Evolutionary conservation across 2,797 vertebrate species (phyloP).

Genomic region (Sternotherus odoratus): DNA sequence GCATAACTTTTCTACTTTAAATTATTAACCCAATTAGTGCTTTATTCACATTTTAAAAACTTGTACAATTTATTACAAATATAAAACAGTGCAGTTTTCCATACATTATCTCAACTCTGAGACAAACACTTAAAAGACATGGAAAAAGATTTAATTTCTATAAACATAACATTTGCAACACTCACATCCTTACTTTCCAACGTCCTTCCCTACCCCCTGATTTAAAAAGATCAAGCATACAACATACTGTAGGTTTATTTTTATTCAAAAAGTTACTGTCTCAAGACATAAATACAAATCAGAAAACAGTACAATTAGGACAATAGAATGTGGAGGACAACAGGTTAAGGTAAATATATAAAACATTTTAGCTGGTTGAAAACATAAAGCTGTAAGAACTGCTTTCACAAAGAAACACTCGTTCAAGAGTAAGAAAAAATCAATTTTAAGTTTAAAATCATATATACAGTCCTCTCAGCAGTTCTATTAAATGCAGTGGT

Average conservation of each 20-base stretch:
- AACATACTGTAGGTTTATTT: conserved; percentile 98
- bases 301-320: conserved; percentile 99
- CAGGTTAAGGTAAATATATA: conserved; percentile 93
- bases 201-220: conserved; percentile 74
- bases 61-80: conserved; percentile 84
- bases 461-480: conserved; percentile 98
- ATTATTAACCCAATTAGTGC: conserved; percentile 83
- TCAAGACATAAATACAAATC: conserved; percentile 99
- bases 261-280: conserved; percentile 99
- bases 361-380: conserved; percentile 90
- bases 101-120: conserved; percentile 83
- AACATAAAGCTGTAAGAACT: conserved; percentile 90
- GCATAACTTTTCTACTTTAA: conserved; percentile 81
- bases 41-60: conserved; percentile 84
- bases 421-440: conserved; percentile 88
- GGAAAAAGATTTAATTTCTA: conserved; percentile 79
- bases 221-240: conserved; percentile 88
- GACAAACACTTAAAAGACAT: conserved; percentile 81
- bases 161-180: conserved; percentile 82
- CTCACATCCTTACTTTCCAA: conserved; percentile 73
- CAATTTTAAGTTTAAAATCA: conserved; percentile 89
- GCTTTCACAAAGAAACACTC: conserved; percentile 90
- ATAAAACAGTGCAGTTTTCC: conserved; percentile 81
- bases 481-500: conserved; percentile 99
- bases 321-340: conserved; percentile 98